Evolutionary conservation across 2,888 invertebrate species (phyloP).

Genomic region (Pachycephus smyrnensis): DNA sequence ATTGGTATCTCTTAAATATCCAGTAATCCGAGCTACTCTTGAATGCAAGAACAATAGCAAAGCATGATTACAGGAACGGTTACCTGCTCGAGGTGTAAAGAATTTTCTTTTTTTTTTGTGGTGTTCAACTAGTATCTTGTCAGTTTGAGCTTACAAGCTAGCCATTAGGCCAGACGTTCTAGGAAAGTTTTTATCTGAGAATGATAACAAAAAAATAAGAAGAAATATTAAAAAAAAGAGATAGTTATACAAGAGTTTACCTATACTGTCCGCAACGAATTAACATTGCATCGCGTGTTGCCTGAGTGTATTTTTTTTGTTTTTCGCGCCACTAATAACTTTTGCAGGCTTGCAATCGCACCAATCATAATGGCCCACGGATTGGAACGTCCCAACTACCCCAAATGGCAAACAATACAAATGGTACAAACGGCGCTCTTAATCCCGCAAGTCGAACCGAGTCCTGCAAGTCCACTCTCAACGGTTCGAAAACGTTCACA

Average conservation of each 20-base stretch:
- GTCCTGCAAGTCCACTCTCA: constrained; percentile 29
- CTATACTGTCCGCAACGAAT: not conserved
- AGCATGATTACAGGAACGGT: not conserved
- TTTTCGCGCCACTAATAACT: constrained; percentile 54
- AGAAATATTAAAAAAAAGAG: not conserved
- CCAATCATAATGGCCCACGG: not conserved
- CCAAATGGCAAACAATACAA: not conserved
- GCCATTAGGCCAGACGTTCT: not conserved
- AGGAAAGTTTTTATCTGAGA: not conserved
- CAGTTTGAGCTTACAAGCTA: not conserved
- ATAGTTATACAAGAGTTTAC: not conserved
- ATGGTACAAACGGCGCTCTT: not conserved
- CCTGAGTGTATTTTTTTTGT: constrained; percentile 15
- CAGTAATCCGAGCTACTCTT: not conserved
- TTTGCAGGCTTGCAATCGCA: constrained; percentile 57
- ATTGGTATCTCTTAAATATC: constrained; percentile 4
- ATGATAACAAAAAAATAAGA: not conserved
- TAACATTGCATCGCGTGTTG: constrained; percentile 1
- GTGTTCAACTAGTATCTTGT: not conserved
- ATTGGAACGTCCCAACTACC: not conserved
- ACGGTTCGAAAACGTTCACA: constrained; percentile 59
- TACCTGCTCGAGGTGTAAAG: not conserved
- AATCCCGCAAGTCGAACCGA: constrained; percentile 10
- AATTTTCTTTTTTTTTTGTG: not conserved
- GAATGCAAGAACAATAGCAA: not conserved